Conservation (phyloP, 2,113 vertebrate species). For the Ploceus nigricollis region DNA sequence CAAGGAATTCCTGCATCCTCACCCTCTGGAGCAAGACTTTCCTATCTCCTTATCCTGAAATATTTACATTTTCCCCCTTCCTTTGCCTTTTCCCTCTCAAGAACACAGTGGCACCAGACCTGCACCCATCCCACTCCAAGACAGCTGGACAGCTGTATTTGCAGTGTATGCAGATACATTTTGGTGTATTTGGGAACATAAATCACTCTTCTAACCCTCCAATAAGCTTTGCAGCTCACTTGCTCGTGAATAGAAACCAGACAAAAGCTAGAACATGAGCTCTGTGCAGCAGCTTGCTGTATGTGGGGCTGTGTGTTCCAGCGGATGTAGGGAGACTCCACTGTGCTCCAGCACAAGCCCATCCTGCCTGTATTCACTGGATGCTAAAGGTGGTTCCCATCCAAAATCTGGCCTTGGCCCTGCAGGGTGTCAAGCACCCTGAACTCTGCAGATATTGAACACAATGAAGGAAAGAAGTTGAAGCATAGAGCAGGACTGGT, state of each 20-base stretch:
- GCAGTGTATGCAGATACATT: neutral
- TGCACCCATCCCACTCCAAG: neutral
- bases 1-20: neutral
- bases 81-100: neutral
- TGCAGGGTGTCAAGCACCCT: neutral
- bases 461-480: neutral
- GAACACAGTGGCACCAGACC: neutral
- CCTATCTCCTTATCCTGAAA: neutral
- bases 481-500: neutral
- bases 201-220: neutral
- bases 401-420: neutral
- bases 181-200: neutral
- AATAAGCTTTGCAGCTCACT: neutral
- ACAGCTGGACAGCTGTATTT: neutral
- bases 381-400: neutral
- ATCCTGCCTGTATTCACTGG: neutral
- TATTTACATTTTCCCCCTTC: neutral
- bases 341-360: accelerated
- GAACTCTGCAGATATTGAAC: neutral
- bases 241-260: neutral
- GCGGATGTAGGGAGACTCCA: neutral
- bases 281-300: neutral
- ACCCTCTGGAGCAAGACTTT: neutral
- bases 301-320: neutral
- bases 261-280: neutral